phyloP scores from a whole-genome alignment of 2,113 vertebrate species.

The Meleagris gallopavo region DNA sequence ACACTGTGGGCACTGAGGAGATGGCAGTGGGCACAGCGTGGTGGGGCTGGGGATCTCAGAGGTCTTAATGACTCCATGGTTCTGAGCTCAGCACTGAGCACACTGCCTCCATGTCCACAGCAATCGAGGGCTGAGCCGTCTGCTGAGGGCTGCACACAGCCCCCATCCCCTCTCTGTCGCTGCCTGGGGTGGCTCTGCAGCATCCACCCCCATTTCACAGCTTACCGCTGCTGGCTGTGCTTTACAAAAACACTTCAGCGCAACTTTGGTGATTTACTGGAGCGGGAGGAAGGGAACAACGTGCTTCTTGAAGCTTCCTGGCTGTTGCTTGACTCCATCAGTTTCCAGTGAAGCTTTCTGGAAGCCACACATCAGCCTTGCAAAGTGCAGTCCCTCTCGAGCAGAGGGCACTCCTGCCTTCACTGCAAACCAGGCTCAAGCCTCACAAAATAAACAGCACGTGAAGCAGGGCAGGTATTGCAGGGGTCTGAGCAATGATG shows the following conservation, averaged over 20 bases:
- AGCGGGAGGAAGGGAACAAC: not conserved
- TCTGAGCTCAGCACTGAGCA: not conserved
- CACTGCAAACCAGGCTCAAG: not conserved
- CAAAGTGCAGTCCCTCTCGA: too few relatives aligned
- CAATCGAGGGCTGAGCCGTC: accelerated
- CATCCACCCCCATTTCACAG: not conserved
- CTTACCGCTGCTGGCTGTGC: not conserved
- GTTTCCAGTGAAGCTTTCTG: not conserved
- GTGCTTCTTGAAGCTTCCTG: not conserved
- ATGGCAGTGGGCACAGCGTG: too few relatives aligned
- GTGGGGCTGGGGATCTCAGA: too few relatives aligned
- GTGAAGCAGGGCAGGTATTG: not conserved
- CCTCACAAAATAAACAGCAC: accelerated
- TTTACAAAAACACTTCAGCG: accelerated
- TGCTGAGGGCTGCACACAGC: too few relatives aligned
- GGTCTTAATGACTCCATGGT: too few relatives aligned
- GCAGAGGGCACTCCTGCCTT: not conserved
- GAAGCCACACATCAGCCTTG: not conserved
- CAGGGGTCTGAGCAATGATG: not conserved
- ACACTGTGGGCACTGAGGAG: too few relatives aligned
- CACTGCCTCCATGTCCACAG: not conserved
- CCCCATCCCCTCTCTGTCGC: not conserved
- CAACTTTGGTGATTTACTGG: not conserved
- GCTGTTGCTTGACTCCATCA: not conserved
- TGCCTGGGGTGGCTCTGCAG: not conserved